Evolutionary conservation across 2,888 invertebrate species (phyloP).

Genomic region (Lathronympha strigana): DNA sequence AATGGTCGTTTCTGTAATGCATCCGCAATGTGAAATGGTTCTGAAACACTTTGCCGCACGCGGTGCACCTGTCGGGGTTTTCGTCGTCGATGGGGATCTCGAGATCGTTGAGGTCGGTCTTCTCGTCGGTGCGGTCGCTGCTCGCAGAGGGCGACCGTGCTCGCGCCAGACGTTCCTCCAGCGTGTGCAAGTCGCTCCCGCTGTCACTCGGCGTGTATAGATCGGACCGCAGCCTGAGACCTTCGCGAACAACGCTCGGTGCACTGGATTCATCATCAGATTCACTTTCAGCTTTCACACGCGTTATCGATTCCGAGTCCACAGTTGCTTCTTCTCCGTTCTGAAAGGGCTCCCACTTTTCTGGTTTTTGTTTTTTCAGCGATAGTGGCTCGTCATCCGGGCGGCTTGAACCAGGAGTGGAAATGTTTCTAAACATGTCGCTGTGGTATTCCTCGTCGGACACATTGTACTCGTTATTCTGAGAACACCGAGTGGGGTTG

Average conservation of each 20-base stretch:
- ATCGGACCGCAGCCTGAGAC: slow-evolving; percentile 74
- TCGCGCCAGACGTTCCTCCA: slow-evolving; percentile 81
- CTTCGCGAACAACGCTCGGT: slow-evolving; percentile 78
- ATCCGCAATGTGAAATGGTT: slow-evolving; percentile 95
- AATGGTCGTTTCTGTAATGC: slow-evolving; percentile 95
- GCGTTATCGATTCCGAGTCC: slow-evolving; percentile 71
- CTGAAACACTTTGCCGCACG: slow-evolving; percentile 95
- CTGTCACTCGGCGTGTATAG: slow-evolving; percentile 81
- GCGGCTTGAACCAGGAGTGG: slow-evolving; percentile 71
- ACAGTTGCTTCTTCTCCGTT: slow-evolving; percentile 72
- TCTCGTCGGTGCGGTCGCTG: slow-evolving; percentile 74
- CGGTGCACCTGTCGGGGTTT: slow-evolving; percentile 93
- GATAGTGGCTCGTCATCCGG: slow-evolving; percentile 76
- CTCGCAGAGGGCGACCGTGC: slow-evolving; percentile 77
- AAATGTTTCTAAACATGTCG: slow-evolving; percentile 75
- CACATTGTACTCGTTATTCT: slow-evolving; percentile 76
- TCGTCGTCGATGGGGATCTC: slow-evolving; percentile 95
- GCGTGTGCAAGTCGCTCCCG: slow-evolving; percentile 78
- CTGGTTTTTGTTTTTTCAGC: slow-evolving; percentile 78
- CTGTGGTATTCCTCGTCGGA: slow-evolving; percentile 78
- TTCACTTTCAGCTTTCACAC: slow-evolving; percentile 80
- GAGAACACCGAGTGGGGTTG: slow-evolving; percentile 91
- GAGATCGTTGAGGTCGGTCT: slow-evolving; percentile 78
- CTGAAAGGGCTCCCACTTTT: slow-evolving; percentile 76
- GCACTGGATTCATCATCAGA: slow-evolving; percentile 80